A percentile compares a stretch with the other conserved stretches of the same genome.
These are phyloP conservation scores for Balearica regulorum DNA, from an alignment of 2,797 vertebrate genomes.

Conservation along the genomic window DNA sequence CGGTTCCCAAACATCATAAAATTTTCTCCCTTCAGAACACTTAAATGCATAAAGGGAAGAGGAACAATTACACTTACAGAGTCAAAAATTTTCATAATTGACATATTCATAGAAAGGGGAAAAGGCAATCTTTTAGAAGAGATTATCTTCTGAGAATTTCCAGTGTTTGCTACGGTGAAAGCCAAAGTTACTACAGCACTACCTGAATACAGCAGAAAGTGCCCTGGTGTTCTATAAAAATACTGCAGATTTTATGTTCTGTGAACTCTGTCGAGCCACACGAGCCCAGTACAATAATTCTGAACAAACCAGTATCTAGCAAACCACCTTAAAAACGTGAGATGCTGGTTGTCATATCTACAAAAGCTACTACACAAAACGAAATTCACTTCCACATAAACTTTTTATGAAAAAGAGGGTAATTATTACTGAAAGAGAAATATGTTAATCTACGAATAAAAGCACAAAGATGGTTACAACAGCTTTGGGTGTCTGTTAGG, in stretches of 20 bases:
- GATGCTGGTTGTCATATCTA: rapidly evolving
- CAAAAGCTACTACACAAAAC: background rate
- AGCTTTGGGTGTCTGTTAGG: background rate
- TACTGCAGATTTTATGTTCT: background rate
- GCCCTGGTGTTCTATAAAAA: background rate
- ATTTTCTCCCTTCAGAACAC: background rate
- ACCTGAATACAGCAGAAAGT: background rate
- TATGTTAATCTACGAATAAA: background rate
- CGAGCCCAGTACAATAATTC: background rate
- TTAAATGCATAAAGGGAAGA: background rate
- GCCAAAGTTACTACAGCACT: background rate
- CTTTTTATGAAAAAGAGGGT: background rate
- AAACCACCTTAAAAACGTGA: background rate
- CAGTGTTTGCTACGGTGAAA: background rate
- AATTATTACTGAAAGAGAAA: background rate
- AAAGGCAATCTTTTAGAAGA: background rate
- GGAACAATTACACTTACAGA: background rate
- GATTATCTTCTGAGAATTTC: background rate
- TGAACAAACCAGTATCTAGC: background rate
- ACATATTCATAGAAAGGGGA: background rate
- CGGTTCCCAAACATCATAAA: background rate
- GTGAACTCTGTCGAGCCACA: background rate
- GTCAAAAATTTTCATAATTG: background rate
- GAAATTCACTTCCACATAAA: background rate
- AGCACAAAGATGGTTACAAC: background rate